A percentile compares a stretch with the other conserved stretches of the same genome.
These are phyloP conservation scores for Sebastes hopkinsi DNA, from an alignment of 2,797 vertebrate species.

Conservation along the genomic window DNA sequence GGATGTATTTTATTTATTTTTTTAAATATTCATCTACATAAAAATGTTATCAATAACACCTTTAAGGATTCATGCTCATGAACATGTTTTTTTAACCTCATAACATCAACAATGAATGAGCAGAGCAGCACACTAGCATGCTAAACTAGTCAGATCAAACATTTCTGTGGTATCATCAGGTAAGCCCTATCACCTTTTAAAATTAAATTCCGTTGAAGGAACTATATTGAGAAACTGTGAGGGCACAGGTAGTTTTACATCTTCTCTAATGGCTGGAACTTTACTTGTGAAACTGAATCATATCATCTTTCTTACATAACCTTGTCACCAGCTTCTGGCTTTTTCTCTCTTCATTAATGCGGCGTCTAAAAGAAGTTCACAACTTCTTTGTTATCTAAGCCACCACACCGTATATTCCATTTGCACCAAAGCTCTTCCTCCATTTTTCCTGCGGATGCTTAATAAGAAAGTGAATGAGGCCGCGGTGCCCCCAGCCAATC, in stretches of 20 bases:
- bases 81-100: too few relatives aligned
- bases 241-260: conserved; percentile 35
- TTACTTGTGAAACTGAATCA: not conserved
- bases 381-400: not conserved
- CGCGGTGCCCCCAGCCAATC: conserved; percentile 34
- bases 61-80: too few relatives aligned
- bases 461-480: conserved; percentile 28
- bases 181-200: not conserved
- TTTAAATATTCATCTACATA: too few relatives aligned
- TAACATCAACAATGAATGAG: too few relatives aligned
- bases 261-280: conserved; percentile 23
- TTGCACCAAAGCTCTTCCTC: conserved; percentile 1
- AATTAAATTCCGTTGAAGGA: not conserved
- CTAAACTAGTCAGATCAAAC: too few relatives aligned
- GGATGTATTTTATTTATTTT: too few relatives aligned
- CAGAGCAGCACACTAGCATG: too few relatives aligned
- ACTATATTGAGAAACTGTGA: conserved; percentile 33
- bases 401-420: not conserved
- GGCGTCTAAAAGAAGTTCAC: not conserved
- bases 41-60: too few relatives aligned
- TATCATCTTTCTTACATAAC: not conserved
- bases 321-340: not conserved
- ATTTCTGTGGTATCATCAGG: too few relatives aligned
- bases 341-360: not conserved
- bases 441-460: not conserved